These are phyloP conservation scores for Uloborus plumipes DNA, from an alignment of 2,888 invertebrate genomes.

Conservation along the genomic window DNA sequence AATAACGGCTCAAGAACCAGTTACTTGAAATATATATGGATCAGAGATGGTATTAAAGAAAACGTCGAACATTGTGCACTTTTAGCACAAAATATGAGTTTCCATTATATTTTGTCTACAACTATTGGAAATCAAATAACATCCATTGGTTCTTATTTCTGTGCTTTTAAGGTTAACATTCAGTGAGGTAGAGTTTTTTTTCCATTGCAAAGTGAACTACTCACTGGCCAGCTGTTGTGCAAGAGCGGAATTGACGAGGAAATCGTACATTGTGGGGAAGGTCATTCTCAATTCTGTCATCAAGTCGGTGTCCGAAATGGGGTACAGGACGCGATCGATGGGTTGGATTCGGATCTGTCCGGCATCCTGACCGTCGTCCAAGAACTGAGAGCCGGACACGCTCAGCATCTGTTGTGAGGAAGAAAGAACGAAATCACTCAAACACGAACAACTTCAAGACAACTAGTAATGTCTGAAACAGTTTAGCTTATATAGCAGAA, in stretches of 20 bases:
- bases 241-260: conserved; percentile 32
- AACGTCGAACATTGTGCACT: no score
- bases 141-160: no score
- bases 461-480: background rate
- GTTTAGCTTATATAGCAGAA: no score
- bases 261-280: conserved; percentile 25
- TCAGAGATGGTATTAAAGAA: no score
- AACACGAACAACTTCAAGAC: background rate
- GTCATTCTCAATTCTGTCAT: conserved; percentile 32
- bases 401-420: conserved; percentile 38
- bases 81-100: no score
- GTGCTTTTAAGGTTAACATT: no score
- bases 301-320: conserved; percentile 40
- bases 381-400: conserved; percentile 57
- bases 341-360: conserved; percentile 44
- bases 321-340: conserved; percentile 54
- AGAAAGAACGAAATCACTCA: background rate
- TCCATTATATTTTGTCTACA: no score
- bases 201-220: background rate
- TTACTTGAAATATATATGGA: no score
- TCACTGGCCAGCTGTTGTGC: conserved; percentile 41
- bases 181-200: no score
- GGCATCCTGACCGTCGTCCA: conserved; percentile 27
- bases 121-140: background rate
- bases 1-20: no score